Base-by-base conservation (phyloP, 2,797 vertebrate genomes). In the Tragelaphus eurycerus region DNA sequence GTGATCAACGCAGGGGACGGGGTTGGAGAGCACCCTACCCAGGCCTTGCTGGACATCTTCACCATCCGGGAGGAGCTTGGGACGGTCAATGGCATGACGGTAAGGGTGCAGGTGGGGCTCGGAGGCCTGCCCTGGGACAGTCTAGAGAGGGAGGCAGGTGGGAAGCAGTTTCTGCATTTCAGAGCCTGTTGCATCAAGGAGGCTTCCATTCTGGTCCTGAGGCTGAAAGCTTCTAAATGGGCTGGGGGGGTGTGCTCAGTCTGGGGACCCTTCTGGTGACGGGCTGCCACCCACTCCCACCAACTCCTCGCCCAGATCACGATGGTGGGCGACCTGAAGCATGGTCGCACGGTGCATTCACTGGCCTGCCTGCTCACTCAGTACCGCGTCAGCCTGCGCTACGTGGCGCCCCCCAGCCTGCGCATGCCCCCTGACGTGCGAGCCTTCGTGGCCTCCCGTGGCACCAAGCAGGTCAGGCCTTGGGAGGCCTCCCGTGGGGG, bases 41-140 rank as follows among this genome's bases (percentile, higher is more conserved):
- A 99, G 98, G 99, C 99, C 0, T 98, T 99, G 98, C 99, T 99
- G 96, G 99, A 99, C 89, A 99, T 99, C 98, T 99, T 99, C 99
- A 99, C 99, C 98, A 99, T 99, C 98, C 98, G 99, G 0, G 99
- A 99, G 98, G 99, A 99, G 99, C 99, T 99, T 95, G 99, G 99
- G 48, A 99, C 99, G 0, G 99, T 99, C 98, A 99, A 99, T 0
- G 99, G 99, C 97, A 99, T 99, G 99, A 99, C 99, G 84, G 99
- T 99, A 97, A 98, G 99, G 23, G 0, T 5, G 6, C 13, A 14
- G 25, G 34, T 1, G 0, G 23, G 8, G 25, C 12, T 14, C 4
- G 2, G 86, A 17, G 59, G 25, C 38, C 86, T 55, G 25, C 71
- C 50, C 2, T 7, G 25, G 76, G 48, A 13, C 8, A 17, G 14